These are phyloP conservation scores for Hermatobates lingyangjiaoensis DNA, from an alignment of 1,140 invertebrate species.

Conservation along the genomic window DNA sequence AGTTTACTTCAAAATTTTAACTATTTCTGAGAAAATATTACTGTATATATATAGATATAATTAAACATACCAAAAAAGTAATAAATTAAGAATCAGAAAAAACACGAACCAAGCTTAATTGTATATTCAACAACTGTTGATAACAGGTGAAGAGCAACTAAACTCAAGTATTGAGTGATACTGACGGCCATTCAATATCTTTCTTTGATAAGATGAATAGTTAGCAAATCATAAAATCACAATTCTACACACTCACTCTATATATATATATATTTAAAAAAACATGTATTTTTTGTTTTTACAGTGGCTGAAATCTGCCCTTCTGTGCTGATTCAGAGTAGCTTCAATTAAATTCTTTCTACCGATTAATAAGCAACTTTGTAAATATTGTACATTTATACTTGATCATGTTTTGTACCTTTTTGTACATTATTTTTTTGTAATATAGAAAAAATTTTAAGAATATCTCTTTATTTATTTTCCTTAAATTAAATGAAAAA, in stretches of 20 bases:
- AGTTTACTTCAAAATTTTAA: too few relatives aligned
- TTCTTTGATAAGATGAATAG: not conserved
- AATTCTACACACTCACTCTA: slow-evolving; percentile 7
- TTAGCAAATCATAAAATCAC: not conserved
- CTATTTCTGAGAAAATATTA: too few relatives aligned
- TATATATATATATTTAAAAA: not conserved
- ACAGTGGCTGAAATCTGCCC: slow-evolving; percentile 55
- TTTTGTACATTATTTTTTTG: not conserved
- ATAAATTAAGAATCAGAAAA: too few relatives aligned
- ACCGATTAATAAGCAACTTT: not conserved
- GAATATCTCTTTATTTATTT: not conserved
- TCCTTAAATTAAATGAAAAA: not conserved
- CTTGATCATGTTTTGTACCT: too few relatives aligned
- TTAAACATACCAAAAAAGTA: too few relatives aligned
- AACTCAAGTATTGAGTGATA: not conserved
- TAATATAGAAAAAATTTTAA: not conserved
- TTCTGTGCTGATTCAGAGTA: slow-evolving; percentile 37
- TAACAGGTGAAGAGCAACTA: not conserved
- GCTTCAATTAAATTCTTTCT: not conserved
- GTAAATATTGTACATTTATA: slow-evolving; percentile 6
- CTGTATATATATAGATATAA: too few relatives aligned
- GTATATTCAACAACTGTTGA: not conserved
- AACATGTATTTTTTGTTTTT: slow-evolving; percentile 24
- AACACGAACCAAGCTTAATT: too few relatives aligned
- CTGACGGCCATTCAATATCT: not conserved